Percentiles rank a stretch among this genome's conserved stretches.
Conservation (phyloP, 2,113 vertebrate species). For the Pteruthius melanotis region DNA sequence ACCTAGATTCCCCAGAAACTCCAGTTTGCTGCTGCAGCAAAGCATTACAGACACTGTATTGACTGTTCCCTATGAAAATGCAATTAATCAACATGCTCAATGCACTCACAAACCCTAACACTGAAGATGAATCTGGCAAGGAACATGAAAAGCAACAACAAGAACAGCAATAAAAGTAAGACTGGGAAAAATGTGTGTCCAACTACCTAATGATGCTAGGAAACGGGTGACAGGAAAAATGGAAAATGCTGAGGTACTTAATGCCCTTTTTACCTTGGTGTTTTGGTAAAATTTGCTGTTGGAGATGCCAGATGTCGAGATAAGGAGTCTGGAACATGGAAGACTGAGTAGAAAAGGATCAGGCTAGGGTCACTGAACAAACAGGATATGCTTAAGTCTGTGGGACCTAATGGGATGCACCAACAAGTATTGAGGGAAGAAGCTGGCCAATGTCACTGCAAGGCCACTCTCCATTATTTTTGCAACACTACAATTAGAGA, state of each 20-base stretch:
- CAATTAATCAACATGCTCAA: neutral
- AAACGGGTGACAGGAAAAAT: neutral
- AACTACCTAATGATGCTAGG: neutral
- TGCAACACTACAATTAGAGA: neutral
- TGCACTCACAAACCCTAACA: neutral
- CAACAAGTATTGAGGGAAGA: neutral
- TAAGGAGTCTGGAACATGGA: neutral
- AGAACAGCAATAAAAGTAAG: neutral
- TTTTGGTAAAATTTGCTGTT: neutral
- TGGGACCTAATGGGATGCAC: neutral
- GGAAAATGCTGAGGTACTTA: neutral
- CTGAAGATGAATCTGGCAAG: neutral
- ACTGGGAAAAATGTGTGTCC: neutral
- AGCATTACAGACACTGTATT: neutral
- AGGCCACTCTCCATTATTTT: neutral
- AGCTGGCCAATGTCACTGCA: neutral
- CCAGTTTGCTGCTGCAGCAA: neutral
- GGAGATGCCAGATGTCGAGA: rapidly evolving
- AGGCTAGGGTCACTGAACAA: neutral
- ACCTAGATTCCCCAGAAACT: neutral
- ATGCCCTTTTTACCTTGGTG: neutral
- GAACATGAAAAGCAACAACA: neutral
- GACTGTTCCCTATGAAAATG: neutral
- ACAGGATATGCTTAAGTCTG: neutral
- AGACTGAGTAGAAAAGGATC: neutral